Percentiles rank a stretch among this genome's conserved stretches.
Evolutionary conservation across 1,140 invertebrate genomes (phyloP).

Genomic region (Linepithema humile): DNA sequence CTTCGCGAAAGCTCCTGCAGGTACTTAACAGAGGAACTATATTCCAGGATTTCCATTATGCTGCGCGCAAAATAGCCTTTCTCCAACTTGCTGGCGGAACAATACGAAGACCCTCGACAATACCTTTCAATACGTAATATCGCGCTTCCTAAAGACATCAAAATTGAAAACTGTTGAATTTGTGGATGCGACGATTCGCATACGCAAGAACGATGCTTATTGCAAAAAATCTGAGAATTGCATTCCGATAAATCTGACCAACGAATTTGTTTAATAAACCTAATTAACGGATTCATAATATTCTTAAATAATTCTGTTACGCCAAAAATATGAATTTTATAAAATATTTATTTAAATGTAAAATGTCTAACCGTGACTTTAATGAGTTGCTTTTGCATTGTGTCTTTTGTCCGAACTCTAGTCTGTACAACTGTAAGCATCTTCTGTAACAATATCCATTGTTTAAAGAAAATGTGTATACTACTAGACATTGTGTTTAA

Average conservation of each 20-base stretch:
- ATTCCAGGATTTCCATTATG: conserved; percentile 54
- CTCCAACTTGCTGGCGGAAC: conserved; percentile 43
- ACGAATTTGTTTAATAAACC: too few relatives aligned
- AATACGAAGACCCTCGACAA: conserved; percentile 4
- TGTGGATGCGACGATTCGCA: neutral
- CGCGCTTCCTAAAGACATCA: conserved; percentile 22
- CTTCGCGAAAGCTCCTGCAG: conserved; percentile 51
- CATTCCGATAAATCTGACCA: too few relatives aligned
- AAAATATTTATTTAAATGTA: neutral
- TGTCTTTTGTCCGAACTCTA: too few relatives aligned
- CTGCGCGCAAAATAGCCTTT: conserved; percentile 63
- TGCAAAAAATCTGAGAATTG: neutral
- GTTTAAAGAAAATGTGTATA: too few relatives aligned
- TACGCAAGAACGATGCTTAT: neutral
- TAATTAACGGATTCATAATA: too few relatives aligned
- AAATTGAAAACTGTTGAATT: conserved; percentile 13
- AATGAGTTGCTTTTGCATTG: too few relatives aligned
- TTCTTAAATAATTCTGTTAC: too few relatives aligned
- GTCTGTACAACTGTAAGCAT: too few relatives aligned
- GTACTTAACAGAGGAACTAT: conserved; percentile 65
- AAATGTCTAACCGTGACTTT: neutral
- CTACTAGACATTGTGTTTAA: neutral
- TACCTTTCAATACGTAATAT: conserved; percentile 40
- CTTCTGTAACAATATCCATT: too few relatives aligned
- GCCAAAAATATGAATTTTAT: neutral